These are phyloP conservation scores for Cephus spinipes DNA, from an alignment of 2,888 invertebrate species.

Conservation along the genomic window DNA sequence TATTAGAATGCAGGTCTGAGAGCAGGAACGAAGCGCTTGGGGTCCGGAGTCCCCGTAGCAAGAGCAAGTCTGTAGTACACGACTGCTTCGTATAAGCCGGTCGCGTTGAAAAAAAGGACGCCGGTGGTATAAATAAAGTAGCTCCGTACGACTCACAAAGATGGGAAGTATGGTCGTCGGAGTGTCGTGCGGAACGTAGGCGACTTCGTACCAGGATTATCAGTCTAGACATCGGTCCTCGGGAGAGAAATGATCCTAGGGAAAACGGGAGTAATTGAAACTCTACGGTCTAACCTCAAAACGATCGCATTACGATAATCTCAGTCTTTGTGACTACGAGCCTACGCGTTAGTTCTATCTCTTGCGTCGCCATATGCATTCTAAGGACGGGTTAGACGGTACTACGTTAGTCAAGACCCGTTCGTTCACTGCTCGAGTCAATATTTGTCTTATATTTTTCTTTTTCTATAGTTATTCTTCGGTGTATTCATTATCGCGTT, in stretches of 20 bases:
- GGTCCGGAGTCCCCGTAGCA: background rate
- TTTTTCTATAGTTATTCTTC: background rate
- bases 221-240: conserved; percentile 8
- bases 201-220: conserved; percentile 3
- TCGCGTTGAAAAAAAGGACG: background rate
- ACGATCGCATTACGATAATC: conserved; percentile 8
- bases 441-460: background rate
- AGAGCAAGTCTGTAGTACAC: background rate
- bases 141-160: background rate
- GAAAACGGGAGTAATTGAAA: conserved; percentile 5
- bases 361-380: background rate
- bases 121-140: conserved; percentile 8
- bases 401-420: background rate
- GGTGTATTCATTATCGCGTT: background rate
- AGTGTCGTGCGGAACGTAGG: conserved; percentile 7
- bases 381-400: background rate
- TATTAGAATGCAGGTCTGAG: conserved; percentile 17
- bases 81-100: background rate
- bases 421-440: background rate
- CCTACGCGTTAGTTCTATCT: background rate
- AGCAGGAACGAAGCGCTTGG: background rate
- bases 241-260: background rate
- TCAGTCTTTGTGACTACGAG: background rate
- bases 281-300: conserved; percentile 4
- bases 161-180: background rate